Base-by-base conservation (phyloP, 2,797 vertebrate genomes). In the Lithobates pipiens region DNA sequence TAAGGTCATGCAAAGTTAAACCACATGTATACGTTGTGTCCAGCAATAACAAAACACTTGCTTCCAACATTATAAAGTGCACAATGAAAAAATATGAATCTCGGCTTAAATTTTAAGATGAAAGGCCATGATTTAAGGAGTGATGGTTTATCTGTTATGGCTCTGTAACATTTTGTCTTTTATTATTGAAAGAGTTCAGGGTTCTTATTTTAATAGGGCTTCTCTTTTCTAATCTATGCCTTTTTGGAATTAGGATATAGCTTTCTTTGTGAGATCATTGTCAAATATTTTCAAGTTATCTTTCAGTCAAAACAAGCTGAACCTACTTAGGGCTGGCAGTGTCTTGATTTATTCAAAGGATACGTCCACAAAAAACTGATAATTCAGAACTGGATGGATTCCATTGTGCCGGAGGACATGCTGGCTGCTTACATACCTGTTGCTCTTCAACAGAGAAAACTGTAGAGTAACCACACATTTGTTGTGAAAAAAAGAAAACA, bases 1-100 rank as follows among this genome's bases (percentile, higher is more conserved):
- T 63, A 91, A 87, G 90, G 90, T 93, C 91, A 89, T 34, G 25
- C 68, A 72, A 89, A 91, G 89, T 92, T 91, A 91, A 91, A 80
- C 89, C 0, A 87, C 88, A 88, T 92, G 89, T 88, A 90, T 88
- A 87, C 86, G 90, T 91, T 75, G 32, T 46, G 82, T 90, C 89
- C 89, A 91, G 88, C 87, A 92, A 82, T 90, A 91, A 90, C 79
- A 87, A 57, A 88, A 80, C 85, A 25, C 74, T 90, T 88, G 76
- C 87, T 91, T 89, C 88, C 88, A 89, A 83, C 88, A 44, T 61
- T 88, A 27, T 15, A 82, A 88, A 84, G 84, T 85, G 68, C 77
- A 84, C 84, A 85, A 11, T 63, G 85, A 91, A 79, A 90, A 88
- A 79, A 87, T 88, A 86, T 13, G 89, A 61, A 72, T 85, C 72